phyloP scores from a whole-genome alignment of 2,797 vertebrate genomes.

The Astyanax mexicanus region DNA sequence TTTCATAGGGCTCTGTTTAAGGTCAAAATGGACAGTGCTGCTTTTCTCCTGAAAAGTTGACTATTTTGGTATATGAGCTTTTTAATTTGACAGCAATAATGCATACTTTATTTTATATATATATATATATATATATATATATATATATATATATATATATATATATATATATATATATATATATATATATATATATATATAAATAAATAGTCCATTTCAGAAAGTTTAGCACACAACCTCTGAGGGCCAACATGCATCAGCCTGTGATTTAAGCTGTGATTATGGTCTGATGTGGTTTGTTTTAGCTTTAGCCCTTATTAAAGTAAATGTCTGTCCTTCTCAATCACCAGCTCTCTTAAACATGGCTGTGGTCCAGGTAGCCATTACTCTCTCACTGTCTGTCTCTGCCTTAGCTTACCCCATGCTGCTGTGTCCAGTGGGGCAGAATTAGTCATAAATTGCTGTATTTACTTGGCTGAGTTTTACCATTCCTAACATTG shows the following conservation, averaged over 20 bases:
- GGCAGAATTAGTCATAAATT: slow-evolving; percentile 14
- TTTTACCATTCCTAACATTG: slow-evolving; percentile 33
- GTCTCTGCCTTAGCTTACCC: slow-evolving; percentile 12
- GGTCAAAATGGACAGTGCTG: too few species aligned
- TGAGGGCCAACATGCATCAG: not conserved
- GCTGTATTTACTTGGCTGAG: slow-evolving; percentile 23
- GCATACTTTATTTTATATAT: too few species aligned
- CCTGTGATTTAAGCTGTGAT: not conserved
- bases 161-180: too few species aligned
- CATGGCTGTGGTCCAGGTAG: slow-evolving; percentile 31
- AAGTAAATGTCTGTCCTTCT: slow-evolving; percentile 34
- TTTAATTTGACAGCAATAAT: too few species aligned
- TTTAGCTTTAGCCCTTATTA: slow-evolving; percentile 25
- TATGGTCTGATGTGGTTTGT: not conserved
- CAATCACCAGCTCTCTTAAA: slow-evolving; percentile 25
- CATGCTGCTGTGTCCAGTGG: slow-evolving; percentile 28
- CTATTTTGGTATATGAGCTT: too few species aligned
- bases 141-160: too few species aligned
- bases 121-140: too few species aligned
- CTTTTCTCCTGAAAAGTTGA: too few species aligned
- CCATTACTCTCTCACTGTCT: slow-evolving; percentile 13
- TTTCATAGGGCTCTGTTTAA: too few species aligned
- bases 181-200: too few species aligned
- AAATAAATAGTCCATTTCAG: too few species aligned
- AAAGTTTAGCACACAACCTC: not conserved